Percentiles rank a stretch among this genome's conserved stretches.
phyloP scores from a whole-genome alignment of 2,113 vertebrate species.

The Daboia siamensis region DNA sequence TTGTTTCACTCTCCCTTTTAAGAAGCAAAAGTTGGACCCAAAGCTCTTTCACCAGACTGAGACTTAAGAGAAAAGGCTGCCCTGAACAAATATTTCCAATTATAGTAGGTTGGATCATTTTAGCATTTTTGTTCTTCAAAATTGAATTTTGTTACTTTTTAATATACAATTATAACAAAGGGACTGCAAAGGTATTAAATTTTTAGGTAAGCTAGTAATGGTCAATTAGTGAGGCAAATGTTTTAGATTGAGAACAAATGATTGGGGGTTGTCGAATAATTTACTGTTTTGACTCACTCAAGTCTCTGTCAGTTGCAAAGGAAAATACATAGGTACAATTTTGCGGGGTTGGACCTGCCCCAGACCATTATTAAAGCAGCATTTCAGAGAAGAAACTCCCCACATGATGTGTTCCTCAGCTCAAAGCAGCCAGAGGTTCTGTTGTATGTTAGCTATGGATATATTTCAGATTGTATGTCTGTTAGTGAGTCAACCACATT shows the following conservation, averaged over 20 bases:
- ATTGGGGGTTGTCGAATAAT: neutral
- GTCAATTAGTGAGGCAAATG: neutral
- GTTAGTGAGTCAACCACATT: neutral
- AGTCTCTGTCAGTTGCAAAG: neutral
- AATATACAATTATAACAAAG: neutral
- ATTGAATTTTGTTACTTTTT: neutral
- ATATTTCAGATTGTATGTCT: neutral
- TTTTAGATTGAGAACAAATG: neutral
- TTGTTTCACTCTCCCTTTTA: conserved; percentile 70
- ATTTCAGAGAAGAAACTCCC: neutral
- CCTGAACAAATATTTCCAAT: neutral
- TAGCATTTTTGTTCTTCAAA: neutral
- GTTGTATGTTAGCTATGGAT: neutral
- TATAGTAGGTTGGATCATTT: neutral
- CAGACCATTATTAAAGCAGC: neutral
- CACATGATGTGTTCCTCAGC: neutral
- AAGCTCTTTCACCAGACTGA: conserved; percentile 60
- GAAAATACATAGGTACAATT: neutral
- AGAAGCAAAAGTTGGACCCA: conserved; percentile 60
- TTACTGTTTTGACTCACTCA: neutral
- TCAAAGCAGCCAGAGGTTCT: neutral
- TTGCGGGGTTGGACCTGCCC: neutral
- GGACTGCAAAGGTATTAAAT: neutral
- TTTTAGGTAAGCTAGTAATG: neutral
- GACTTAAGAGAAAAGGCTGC: conserved; percentile 10